phyloP scores from a whole-genome alignment of 2,113 vertebrate species.

The Solea senegalensis region DNA sequence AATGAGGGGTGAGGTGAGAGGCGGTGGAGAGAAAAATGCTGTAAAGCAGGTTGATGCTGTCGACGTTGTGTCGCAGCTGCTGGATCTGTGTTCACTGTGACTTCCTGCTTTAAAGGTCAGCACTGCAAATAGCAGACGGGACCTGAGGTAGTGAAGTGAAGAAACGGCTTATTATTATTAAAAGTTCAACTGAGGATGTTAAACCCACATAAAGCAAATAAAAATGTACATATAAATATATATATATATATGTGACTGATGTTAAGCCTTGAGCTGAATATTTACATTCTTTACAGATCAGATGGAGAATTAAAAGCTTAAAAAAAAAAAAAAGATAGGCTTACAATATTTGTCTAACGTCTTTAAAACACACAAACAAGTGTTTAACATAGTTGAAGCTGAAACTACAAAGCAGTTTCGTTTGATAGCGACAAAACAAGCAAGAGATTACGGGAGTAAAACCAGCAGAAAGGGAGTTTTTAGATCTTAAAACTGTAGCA shows the following conservation, averaged over 20 bases:
- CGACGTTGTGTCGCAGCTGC: constrained; percentile 25
- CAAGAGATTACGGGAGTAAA: too few species aligned
- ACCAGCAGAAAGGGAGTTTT: too few species aligned
- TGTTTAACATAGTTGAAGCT: too few species aligned
- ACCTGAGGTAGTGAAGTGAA: constrained; percentile 56
- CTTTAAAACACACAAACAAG: too few species aligned
- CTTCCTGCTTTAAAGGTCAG: constrained; percentile 77
- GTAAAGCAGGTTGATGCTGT: constrained; percentile 49
- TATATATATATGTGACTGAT: too few species aligned
- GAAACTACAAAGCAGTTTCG: too few species aligned
- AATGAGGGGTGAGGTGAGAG: neutral
- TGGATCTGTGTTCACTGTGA: constrained; percentile 45
- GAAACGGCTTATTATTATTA: constrained; percentile 59
- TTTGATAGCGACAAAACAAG: too few species aligned
- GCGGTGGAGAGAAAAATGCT: constrained; percentile 37
- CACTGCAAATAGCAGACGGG: constrained; percentile 58
- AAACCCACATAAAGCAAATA: constrained; percentile 27
- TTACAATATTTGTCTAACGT: too few species aligned
- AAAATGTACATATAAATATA: too few species aligned
- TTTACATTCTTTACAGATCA: neutral
- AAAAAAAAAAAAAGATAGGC: too few species aligned
- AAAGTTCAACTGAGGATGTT: constrained; percentile 55
- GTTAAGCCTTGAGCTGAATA: constrained; percentile 1
- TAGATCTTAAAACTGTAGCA: too few species aligned
- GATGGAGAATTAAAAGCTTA: neutral